Conservation (phyloP, 2,113 vertebrate genomes). For the Chitala chitala region DNA sequence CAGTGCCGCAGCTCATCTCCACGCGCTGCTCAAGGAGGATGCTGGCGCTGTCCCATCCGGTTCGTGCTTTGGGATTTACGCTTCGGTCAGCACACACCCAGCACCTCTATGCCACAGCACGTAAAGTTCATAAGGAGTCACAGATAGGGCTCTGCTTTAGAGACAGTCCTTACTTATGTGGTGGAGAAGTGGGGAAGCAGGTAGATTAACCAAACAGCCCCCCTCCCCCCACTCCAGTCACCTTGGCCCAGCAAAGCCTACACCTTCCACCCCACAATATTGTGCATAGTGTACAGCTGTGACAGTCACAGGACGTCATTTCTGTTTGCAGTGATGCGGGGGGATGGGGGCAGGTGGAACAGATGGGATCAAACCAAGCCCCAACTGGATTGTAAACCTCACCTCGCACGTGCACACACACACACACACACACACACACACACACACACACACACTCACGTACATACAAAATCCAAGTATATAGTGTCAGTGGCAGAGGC, state of each 20-base stretch:
- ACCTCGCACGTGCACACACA: constrained; percentile 39
- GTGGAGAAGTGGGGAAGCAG: constrained; percentile 25
- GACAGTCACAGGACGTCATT: constrained; percentile 45
- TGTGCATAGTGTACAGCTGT: constrained; percentile 60
- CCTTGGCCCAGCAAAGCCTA: constrained; percentile 44
- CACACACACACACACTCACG: constrained; percentile 38
- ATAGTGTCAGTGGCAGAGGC: constrained; percentile 35
- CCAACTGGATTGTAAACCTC: constrained; percentile 18
- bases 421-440: constrained; percentile 18
- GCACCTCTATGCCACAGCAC: neutral
- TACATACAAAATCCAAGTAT: constrained; percentile 48
- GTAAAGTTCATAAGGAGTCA: neutral
- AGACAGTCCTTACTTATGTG: constrained; percentile 4
- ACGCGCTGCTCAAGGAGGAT: neutral
- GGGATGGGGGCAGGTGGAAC: constrained; percentile 34
- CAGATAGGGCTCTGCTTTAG: neutral
- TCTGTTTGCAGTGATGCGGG: too few relatives aligned
- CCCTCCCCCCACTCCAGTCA: constrained; percentile 30
- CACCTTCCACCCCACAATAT: constrained; percentile 41
- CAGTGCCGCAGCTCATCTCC: neutral
- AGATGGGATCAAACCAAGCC: constrained; percentile 27
- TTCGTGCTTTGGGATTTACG: neutral
- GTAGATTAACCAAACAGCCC: neutral
- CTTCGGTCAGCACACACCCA: neutral
- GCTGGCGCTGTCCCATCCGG: neutral